Conservation (phyloP, 2,113 vertebrate genomes). For the Pseudopodoces humilis region DNA sequence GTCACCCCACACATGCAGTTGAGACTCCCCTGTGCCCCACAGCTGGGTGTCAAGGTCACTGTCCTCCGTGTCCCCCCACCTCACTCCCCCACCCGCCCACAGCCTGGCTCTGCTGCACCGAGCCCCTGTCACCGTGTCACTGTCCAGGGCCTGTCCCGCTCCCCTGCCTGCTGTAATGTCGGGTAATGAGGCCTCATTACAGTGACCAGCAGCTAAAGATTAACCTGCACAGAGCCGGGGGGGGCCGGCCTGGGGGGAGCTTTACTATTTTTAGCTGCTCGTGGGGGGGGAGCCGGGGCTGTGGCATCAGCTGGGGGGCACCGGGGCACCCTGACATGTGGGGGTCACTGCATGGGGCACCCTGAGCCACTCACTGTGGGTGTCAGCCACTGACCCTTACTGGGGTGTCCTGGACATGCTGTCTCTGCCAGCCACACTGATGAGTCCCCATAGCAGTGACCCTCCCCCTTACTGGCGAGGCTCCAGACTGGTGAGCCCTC, state of each 20-base stretch:
- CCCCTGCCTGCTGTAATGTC: not conserved
- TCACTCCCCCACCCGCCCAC: not conserved
- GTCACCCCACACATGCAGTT: rapidly evolving
- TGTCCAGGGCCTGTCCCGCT: not conserved
- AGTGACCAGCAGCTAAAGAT: not conserved
- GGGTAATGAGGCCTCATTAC: constrained; percentile 14
- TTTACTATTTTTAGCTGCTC: not conserved
- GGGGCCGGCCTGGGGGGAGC: not conserved
- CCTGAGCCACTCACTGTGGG: rapidly evolving
- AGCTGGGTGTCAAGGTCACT: not conserved
- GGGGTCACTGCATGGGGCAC: not conserved
- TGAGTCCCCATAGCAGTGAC: not conserved
- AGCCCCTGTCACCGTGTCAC: not conserved
- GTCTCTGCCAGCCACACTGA: not conserved
- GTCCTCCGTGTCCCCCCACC: rapidly evolving
- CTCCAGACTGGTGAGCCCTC: no score
- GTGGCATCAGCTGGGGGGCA: not conserved
- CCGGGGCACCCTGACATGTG: no score
- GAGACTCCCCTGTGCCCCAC: rapidly evolving
- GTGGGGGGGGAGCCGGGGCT: rapidly evolving
- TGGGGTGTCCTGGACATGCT: not conserved
- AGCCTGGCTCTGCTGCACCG: not conserved
- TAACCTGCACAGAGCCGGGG: not conserved
- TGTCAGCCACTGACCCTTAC: not conserved
- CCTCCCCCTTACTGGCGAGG: not conserved